These are phyloP conservation scores for Betta splendens DNA, from an alignment of 2,797 vertebrate species.

Conservation along the genomic window DNA sequence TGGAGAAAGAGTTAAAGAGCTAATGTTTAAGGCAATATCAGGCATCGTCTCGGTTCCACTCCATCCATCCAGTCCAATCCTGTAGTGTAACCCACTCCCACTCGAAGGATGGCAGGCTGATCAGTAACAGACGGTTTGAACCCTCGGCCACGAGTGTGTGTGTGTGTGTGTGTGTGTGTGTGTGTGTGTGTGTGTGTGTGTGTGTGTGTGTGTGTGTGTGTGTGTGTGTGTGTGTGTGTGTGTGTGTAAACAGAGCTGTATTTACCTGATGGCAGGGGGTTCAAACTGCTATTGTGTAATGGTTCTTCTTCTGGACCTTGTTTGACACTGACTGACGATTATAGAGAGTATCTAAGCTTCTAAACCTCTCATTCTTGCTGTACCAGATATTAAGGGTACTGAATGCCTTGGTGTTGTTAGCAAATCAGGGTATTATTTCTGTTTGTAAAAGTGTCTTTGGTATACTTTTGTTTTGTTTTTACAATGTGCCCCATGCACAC, in stretches of 20 bases:
- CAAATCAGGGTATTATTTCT: slow-evolving; percentile 85
- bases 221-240: slow-evolving; percentile 14
- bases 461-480: slow-evolving; percentile 67
- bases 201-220: slow-evolving; percentile 6
- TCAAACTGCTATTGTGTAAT: slow-evolving; percentile 61
- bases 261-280: slow-evolving; percentile 55
- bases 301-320: slow-evolving; percentile 69
- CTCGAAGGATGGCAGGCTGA: slow-evolving; percentile 65
- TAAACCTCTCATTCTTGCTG: slow-evolving; percentile 72
- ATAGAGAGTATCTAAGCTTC: slow-evolving; percentile 68
- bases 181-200: slow-evolving; percentile 20
- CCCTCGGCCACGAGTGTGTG: slow-evolving; percentile 61
- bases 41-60: slow-evolving; percentile 67
- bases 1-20: slow-evolving; percentile 64
- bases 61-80: slow-evolving; percentile 60
- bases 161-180: too few species aligned
- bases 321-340: slow-evolving; percentile 76
- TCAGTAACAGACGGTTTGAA: slow-evolving; percentile 62
- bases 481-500: slow-evolving; percentile 83
- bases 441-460: slow-evolving; percentile 68
- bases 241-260: slow-evolving; percentile 38
- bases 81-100: slow-evolving; percentile 62
- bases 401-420: slow-evolving; percentile 85
- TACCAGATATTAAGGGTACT: slow-evolving; percentile 75
- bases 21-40: slow-evolving; percentile 77